A percentile compares a stretch with the other conserved stretches of the same genome.
These are phyloP conservation scores for Tetragonisca angustula DNA, from an alignment of 2,888 invertebrate genomes.

Conservation along the genomic window DNA sequence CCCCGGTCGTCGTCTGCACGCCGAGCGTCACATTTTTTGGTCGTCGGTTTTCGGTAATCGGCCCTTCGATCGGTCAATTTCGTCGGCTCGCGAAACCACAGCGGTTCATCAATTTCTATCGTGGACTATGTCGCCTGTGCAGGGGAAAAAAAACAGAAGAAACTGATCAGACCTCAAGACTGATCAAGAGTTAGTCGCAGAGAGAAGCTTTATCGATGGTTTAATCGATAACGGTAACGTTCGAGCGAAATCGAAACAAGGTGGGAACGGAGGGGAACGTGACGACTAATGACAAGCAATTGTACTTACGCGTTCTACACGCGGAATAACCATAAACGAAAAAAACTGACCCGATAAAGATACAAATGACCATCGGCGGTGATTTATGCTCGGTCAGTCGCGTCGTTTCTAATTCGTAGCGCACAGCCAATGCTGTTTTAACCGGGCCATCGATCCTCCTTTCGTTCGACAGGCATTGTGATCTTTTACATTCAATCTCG, in stretches of 20 bases:
- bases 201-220: not conserved
- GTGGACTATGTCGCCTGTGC: constrained; percentile 45
- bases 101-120: constrained; percentile 55
- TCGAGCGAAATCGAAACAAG: not conserved
- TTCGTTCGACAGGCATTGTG: not conserved
- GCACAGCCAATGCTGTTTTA: not conserved
- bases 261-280: not conserved
- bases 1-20: constrained; percentile 40
- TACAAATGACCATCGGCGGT: constrained; percentile 15
- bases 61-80: constrained; percentile 57
- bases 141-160: not conserved
- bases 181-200: not conserved
- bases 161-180: not conserved
- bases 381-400: constrained; percentile 20
- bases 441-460: constrained; percentile 3
- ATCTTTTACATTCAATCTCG: not conserved
- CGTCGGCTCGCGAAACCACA: constrained; percentile 18
- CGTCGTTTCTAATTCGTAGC: not conserved
- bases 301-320: constrained; percentile 19
- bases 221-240: too few relatives aligned
- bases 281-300: not conserved
- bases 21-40: constrained; percentile 64
- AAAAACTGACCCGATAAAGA: constrained; percentile 6
- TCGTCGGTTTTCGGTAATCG: constrained; percentile 54
- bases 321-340: not conserved